Evolutionary conservation across 2,797 vertebrate genomes (phyloP), one percentile per base, ranked within the genome.

Genomic region (Pangasius djambal): DNA sequence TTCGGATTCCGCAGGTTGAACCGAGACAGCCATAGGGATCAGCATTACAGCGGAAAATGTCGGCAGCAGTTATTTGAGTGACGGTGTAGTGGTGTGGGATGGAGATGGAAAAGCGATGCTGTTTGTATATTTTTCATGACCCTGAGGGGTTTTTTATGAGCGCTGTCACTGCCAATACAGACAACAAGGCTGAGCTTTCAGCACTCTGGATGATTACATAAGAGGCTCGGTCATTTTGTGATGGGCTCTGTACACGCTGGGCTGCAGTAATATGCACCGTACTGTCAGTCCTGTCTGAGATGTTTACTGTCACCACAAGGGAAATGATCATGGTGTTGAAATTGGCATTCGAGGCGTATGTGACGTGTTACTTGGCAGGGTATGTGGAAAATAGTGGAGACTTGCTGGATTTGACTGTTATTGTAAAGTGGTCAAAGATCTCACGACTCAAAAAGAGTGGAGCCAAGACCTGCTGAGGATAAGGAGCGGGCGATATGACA

Each of bases 181-280:
- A 78, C 37, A 67, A 52, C 44, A 69, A 63, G 59, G 61, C 61
- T 25, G 20, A 79, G 86, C 86, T 87, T 67, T 79, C 74, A 67
- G n/a, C 59, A 65, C 44, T 25, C 28, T 6, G 7, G 22, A 25
- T 87, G 40, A 55, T 87, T 79, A 79, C 20, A 79, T 78, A 52
- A 65, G 55, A 34, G 59, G 34, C 52, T n/a, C 9, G 50, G 69
- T 12, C 55, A 40, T 28, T 79, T 44, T 34, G 40, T 50, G 74
- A 44, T 74, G 69, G 69, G 67, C 28, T 75, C 7, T 70, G 22
- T n/a, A 22, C 65, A 85, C 44, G 3, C 8, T 6, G 10, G 22
- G 31, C 52, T 31, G 18, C 55, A 40, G 12, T 10, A 59, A 81
- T 25, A 82, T 4, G 20, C 55, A 61, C 55, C 22, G 1, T 59